A percentile compares a stretch with the other conserved stretches of the same genome.
Evolutionary conservation across 2,888 invertebrate genomes (phyloP).

Genomic region (Ornithoptera alexandrae): DNA sequence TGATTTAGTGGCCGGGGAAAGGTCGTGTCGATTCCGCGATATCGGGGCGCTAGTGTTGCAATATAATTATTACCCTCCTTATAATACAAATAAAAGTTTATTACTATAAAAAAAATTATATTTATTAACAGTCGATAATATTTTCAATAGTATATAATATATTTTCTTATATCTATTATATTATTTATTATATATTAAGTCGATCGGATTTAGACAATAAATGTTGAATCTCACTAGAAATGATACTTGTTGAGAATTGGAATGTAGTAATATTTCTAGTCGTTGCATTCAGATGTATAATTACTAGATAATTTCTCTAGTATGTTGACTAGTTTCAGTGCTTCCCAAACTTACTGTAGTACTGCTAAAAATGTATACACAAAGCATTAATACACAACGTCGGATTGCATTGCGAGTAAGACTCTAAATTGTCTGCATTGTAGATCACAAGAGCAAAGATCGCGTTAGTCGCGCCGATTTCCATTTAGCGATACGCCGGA

Average conservation of each 20-base stretch:
- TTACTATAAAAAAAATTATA: too few relatives aligned
- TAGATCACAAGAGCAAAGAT: slow-evolving; percentile 26
- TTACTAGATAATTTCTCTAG: too few relatives aligned
- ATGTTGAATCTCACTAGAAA: too few relatives aligned
- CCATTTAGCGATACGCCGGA: slow-evolving; percentile 26
- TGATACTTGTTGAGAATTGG: too few relatives aligned
- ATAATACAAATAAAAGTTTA: slow-evolving; percentile 4
- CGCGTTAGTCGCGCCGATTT: slow-evolving; percentile 17
- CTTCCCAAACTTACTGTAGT: too few relatives aligned
- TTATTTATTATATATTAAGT: too few relatives aligned
- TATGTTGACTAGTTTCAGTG: too few relatives aligned
- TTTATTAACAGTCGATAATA: neutral
- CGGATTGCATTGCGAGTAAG: neutral
- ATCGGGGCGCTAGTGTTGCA: slow-evolving; percentile 40
- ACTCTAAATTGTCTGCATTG: neutral
- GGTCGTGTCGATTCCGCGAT: slow-evolving; percentile 66
- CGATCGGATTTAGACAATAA: too few relatives aligned
- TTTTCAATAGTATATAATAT: neutral
- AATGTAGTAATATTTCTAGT: too few relatives aligned
- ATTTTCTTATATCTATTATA: too few relatives aligned
- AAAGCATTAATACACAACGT: neutral
- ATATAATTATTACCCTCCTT: slow-evolving; percentile 44
- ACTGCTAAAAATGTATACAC: too few relatives aligned
- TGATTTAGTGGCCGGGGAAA: slow-evolving; percentile 64
- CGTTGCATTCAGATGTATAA: too few relatives aligned